Conservation (phyloP, 2,113 vertebrate genomes). For the Indri indri region DNA sequence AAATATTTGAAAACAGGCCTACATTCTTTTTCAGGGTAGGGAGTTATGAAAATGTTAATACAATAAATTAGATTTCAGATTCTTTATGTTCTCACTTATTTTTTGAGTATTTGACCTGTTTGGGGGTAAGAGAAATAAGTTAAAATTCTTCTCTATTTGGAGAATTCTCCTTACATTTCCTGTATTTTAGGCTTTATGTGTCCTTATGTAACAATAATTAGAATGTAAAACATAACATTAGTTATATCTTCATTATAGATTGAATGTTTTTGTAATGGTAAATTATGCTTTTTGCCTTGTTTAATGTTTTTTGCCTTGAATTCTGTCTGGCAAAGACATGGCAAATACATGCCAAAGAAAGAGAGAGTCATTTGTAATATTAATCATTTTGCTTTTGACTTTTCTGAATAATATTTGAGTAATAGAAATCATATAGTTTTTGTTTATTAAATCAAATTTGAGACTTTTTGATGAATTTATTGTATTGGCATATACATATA, state of each 20-base stretch:
- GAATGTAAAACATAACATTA: background rate
- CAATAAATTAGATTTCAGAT: background rate
- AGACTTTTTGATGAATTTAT: background rate
- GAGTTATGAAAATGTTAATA: constrained; percentile 11
- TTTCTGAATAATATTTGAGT: background rate
- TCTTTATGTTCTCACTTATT: background rate
- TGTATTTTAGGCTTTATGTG: background rate
- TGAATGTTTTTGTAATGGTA: constrained; percentile 19
- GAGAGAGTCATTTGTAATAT: background rate
- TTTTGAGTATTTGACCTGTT: background rate
- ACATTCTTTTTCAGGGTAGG: background rate
- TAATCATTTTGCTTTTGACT: background rate
- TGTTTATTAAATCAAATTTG: background rate
- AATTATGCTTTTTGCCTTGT: background rate
- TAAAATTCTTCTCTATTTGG: background rate
- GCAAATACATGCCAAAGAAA: constrained; percentile 1
- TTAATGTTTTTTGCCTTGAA: constrained; percentile 1
- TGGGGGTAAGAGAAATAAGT: background rate
- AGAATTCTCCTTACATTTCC: background rate
- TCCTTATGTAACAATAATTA: background rate
- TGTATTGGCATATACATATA: background rate
- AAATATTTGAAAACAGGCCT: background rate
- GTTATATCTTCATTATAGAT: background rate
- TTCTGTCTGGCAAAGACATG: background rate
- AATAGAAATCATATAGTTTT: background rate